Evolutionary conservation across 2,888 invertebrate genomes (phyloP), one percentile per base, ranked within the genome.

Genomic region (Uropetala carovei): DNA sequence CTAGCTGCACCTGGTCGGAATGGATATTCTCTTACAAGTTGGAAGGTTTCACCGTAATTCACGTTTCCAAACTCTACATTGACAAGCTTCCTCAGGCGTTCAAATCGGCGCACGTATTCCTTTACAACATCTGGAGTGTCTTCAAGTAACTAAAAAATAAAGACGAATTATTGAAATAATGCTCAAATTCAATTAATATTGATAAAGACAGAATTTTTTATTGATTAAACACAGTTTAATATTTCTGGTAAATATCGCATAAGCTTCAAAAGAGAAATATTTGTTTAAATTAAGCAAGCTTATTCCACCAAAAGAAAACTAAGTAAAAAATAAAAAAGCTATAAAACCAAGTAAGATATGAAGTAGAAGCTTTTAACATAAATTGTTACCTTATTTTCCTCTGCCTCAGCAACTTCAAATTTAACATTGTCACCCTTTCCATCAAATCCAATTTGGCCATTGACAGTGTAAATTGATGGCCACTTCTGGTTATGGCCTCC

Each of bases 1-100:
- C 98, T 98, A 83, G 97, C 96, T 0, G 98, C 97, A 1, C 97
- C 97, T 0, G 97, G 96, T 93, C 98, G 96, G 95, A 97, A 97
- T 0, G 98, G 98, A 95, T 97, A 97, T 0, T 96, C 94, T 18
- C 96, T 94, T 0, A 97, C 96, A 68, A 96, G 96, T 16, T 95
- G 94, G 95, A 97, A 97, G 0, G 97, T 97, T n/a, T 95, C 95
- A n/a, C 94, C 94, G 92, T 95, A 93, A 81, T 94, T 94, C 92
- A 94, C 94, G 0, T 94, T 27, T 18, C 93, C 93, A 93, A 30
- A 27, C 92, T 93, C 94, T 14, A 97, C 96, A 92, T 97, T 95
- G 93, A 95, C 95, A 1, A 96, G 93, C 81, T 96, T 96, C 95
- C 95, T 22, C 93, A 95, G 95, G 91, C 95, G 94, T 27, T 94